Base-by-base conservation (phyloP, 2,888 invertebrate species). In the Cheilosia variabilis region DNA sequence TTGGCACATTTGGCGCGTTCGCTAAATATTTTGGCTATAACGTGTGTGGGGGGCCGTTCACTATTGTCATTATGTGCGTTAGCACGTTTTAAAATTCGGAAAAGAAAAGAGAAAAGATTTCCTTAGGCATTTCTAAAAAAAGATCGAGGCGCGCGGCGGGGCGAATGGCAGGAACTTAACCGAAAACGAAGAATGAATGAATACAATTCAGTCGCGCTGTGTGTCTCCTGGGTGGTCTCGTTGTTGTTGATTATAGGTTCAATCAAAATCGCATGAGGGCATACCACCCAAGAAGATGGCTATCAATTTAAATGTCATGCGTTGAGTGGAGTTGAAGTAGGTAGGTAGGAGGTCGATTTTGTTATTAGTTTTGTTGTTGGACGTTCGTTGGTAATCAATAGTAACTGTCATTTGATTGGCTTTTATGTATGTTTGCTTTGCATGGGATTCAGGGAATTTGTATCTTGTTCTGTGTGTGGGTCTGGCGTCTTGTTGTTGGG, bases 221-320 rank as follows among this genome's bases (percentile, higher is more conserved):
- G 52, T 52, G 24, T 65, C 69, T 73, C 43, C 45, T 80, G 84
- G 84, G 84, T 84, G 84, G 84, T 75, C 84, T 31, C 41, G 75
- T 75, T 78, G 63, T 71, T 80, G 75, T 80, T 84, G 80, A 84
- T 86, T 86, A 86, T 76, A 76, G 84, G 84, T 81, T 81, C 84
- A 86, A 86, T 81, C 81, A 86, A 81, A 86, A 81, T 77, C 76
- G 76, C 81, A 81, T 86, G 86, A 81, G 71, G 80, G 81, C 66
- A 81, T 81, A 81, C 86, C 86, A 86, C 86, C 86, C 86, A 86
- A 86, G 86, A 77, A 76, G 86, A 76, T 77, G 81, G 72, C 76
- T 77, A 86, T 81, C 79, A 84, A 84, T 73, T 84, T 84, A 73
- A 79, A 69, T 84, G 83, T 75, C 83, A 79, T 79, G 83, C 83